Evolutionary conservation across 2,797 vertebrate genomes (phyloP).

Genomic region (Acridotheres tristis): DNA sequence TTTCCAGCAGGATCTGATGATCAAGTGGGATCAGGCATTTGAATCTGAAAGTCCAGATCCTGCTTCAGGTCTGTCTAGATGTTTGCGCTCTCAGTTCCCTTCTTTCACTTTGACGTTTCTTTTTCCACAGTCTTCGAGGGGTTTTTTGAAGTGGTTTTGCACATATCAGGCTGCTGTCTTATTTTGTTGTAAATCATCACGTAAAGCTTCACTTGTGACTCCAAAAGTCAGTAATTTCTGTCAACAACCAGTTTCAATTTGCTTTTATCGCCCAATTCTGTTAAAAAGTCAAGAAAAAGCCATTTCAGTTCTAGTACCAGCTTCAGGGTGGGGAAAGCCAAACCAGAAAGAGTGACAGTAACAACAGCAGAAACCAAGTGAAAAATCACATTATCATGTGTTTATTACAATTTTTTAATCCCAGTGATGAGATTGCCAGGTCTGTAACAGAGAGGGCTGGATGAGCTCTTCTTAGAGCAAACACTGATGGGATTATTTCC

Average conservation of each 20-base stretch:
- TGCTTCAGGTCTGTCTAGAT: background rate
- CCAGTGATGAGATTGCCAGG: background rate
- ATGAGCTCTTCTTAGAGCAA: background rate
- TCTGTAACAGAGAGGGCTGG: too few species aligned
- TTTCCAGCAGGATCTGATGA: background rate
- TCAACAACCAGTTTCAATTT: background rate
- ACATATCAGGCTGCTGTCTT: background rate
- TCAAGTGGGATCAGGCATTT: too few species aligned
- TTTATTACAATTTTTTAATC: background rate
- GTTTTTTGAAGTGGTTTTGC: conserved; percentile 79
- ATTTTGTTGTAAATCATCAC: background rate
- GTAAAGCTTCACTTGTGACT: background rate
- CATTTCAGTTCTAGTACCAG: background rate
- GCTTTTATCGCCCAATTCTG: background rate
- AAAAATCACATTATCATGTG: background rate
- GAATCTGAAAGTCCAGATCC: background rate
- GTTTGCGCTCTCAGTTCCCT: conserved; percentile 68
- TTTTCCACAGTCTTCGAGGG: conserved; percentile 34
- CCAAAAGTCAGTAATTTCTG: background rate
- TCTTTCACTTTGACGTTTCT: conserved; percentile 40
- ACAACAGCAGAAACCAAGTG: background rate
- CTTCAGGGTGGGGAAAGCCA: background rate
- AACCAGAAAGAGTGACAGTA: background rate
- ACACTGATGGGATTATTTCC: background rate
- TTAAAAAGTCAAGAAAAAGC: background rate